Conservation (phyloP, 2,888 invertebrate genomes). For the Eugnorisma glareosa region DNA sequence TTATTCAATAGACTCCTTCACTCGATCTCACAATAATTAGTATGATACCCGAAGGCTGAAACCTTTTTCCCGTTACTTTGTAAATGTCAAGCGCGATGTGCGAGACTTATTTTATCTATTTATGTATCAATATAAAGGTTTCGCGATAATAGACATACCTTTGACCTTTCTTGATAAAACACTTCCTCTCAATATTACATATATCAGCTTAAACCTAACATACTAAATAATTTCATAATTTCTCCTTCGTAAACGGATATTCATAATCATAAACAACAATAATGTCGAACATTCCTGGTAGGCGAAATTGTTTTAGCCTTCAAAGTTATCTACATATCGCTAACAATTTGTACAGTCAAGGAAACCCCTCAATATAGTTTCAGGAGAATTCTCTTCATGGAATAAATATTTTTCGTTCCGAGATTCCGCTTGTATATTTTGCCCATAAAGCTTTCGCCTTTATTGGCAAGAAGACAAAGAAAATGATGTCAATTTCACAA, state of each 20-base stretch:
- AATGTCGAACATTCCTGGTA: slow-evolving; percentile 16
- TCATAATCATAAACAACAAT: slow-evolving; percentile 24
- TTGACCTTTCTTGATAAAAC: slow-evolving; percentile 43
- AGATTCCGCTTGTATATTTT: slow-evolving; percentile 25
- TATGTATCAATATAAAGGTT: slow-evolving; percentile 32
- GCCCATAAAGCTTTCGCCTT: neutral
- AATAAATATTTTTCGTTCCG: slow-evolving; percentile 18
- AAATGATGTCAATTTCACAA: slow-evolving; percentile 10
- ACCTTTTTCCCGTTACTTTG: slow-evolving; percentile 16
- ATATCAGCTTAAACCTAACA: slow-evolving; percentile 14
- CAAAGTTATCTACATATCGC: slow-evolving; percentile 37
- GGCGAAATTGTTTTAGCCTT: slow-evolving; percentile 23
- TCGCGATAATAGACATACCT: slow-evolving; percentile 37
- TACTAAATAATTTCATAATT: slow-evolving; percentile 7
- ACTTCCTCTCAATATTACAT: slow-evolving; percentile 19
- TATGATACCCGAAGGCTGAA: slow-evolving; percentile 21
- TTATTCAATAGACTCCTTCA: slow-evolving; percentile 21
- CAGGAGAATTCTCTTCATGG: slow-evolving; percentile 5
- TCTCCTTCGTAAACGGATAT: slow-evolving; percentile 20
- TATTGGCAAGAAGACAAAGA: slow-evolving; percentile 10
- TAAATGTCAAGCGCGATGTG: slow-evolving; percentile 11
- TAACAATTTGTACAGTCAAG: slow-evolving; percentile 25
- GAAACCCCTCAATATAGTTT: slow-evolving; percentile 7
- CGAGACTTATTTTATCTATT: slow-evolving; percentile 16
- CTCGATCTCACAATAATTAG: slow-evolving; percentile 12